Evolutionary conservation across 2,888 invertebrate genomes (phyloP).

Genomic region (Dicyrtoma fusca): DNA sequence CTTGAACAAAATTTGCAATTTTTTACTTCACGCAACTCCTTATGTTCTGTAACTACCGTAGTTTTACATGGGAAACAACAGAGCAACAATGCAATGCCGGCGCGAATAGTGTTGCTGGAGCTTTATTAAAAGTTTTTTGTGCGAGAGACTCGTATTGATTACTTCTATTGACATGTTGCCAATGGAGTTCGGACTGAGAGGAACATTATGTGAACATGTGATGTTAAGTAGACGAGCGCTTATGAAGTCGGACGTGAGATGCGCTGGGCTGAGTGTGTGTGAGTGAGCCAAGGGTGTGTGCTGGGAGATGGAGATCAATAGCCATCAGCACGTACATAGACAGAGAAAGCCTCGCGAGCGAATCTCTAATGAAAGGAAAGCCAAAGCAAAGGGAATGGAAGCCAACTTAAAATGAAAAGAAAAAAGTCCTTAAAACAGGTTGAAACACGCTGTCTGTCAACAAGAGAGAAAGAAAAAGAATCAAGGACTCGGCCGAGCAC

Average conservation of each 20-base stretch:
- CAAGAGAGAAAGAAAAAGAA: not conserved
- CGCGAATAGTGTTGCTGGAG: not conserved
- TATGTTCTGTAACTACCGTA: too few species aligned
- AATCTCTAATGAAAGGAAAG: not conserved
- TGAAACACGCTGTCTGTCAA: not conserved
- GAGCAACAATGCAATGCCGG: too few species aligned
- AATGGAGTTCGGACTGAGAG: too few species aligned
- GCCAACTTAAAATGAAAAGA: not conserved
- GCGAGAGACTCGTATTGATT: too few species aligned
- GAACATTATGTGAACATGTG: too few species aligned
- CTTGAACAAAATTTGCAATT: too few species aligned
- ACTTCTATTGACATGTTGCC: too few species aligned
- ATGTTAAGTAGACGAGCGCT: too few species aligned
- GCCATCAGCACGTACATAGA: not conserved
- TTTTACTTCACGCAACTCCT: too few species aligned
- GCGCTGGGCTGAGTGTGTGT: not conserved
- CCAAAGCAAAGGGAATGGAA: too few species aligned
- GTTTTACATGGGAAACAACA: conserved; percentile 8
- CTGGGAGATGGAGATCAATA: not conserved
- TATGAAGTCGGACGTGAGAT: not conserved
- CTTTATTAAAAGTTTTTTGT: not conserved
- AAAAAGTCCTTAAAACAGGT: not conserved
- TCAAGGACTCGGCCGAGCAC: not conserved
- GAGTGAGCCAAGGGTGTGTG: not conserved
- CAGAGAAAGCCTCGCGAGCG: not conserved